These are phyloP conservation scores for Bovichtus diacanthus DNA, from an alignment of 2,797 vertebrate species.

Conservation along the genomic window DNA sequence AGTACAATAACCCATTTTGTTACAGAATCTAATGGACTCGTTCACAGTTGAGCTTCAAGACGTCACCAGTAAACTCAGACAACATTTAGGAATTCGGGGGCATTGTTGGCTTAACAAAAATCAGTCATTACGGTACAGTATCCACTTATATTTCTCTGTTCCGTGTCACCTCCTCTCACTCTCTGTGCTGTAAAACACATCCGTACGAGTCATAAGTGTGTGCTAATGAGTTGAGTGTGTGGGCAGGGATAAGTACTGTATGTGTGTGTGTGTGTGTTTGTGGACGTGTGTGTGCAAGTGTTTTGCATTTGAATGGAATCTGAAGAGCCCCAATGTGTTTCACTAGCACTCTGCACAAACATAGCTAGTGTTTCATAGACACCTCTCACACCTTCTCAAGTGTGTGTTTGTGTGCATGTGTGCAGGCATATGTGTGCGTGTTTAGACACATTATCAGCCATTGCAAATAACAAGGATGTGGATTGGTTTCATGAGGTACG, in stretches of 20 bases:
- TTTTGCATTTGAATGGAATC: constrained; percentile 73
- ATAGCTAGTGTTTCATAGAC: constrained; percentile 64
- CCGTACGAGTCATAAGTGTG: constrained; percentile 44
- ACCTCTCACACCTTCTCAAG: constrained; percentile 56
- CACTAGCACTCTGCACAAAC: constrained; percentile 60
- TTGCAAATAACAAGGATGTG: constrained; percentile 28
- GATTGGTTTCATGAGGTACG: constrained; percentile 4
- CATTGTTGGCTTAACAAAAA: neutral
- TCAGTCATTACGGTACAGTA: neutral
- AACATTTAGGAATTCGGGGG: neutral
- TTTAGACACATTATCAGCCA: constrained; percentile 26
- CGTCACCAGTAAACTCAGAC: neutral
- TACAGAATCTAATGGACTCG: neutral
- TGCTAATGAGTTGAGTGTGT: constrained; percentile 62
- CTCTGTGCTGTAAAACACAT: constrained; percentile 32
- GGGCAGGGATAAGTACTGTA: constrained; percentile 44
- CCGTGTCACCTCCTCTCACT: constrained; percentile 1
- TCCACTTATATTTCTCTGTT: constrained; percentile 10
- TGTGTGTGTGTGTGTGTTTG: neutral
- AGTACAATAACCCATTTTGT: too few relatives aligned
- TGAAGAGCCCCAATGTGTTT: constrained; percentile 67
- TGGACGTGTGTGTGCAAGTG: constrained; percentile 12
- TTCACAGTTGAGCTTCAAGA: neutral
- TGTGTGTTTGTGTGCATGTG: neutral
- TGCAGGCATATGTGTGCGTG: neutral